Evolutionary conservation across 1,140 invertebrate genomes (phyloP), one percentile per base, ranked within the genome.

Genomic region (Portunus trituberculatus): DNA sequence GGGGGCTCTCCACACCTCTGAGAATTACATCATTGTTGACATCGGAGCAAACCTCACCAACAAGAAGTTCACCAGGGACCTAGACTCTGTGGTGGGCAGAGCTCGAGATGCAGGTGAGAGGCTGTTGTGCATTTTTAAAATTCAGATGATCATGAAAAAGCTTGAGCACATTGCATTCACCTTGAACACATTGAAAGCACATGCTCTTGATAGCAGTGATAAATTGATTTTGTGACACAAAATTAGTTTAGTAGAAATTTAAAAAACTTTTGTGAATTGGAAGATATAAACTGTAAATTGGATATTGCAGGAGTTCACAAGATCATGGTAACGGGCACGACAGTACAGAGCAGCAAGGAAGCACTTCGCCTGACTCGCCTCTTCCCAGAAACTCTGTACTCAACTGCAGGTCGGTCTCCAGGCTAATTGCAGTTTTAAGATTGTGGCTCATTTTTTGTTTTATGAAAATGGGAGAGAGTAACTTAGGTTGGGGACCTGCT

Each of bases 41-140:
- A 98, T 99, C 96, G 99, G 99, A 96, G 99, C 99, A 28, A 99
- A 99, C 98, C 97, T 99, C 96, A 99, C 98, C 4, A 99, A 99
- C 97, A 99, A 99, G 97, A 99, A 99, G 97, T 99, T 98, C 97
- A 98, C 98, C 96, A 98, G 98, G 97, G 99, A 99, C 97, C 97
- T 99, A 96, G 98, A 99, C 97, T 98, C 98, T 96, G 99, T 99
- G 4, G 97, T 99, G 95, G 98, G 99, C 97, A 97, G 99, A 97
- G 99, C 99, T 95, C 98, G 98, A 97, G 98, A 99, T 98, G 98
- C 99, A 97, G 99, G 98, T 98, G 97, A 25, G 67, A 20, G 8
- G n/a, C 29, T 52, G 48, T 67, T 20, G 16, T 59, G 16, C 12
- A 59, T 59, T 10, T 59, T 59, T 10, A 59, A 59, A 59, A 59